Base-by-base conservation (phyloP, 2,797 vertebrate genomes). In the Phylloscopus collybita region DNA sequence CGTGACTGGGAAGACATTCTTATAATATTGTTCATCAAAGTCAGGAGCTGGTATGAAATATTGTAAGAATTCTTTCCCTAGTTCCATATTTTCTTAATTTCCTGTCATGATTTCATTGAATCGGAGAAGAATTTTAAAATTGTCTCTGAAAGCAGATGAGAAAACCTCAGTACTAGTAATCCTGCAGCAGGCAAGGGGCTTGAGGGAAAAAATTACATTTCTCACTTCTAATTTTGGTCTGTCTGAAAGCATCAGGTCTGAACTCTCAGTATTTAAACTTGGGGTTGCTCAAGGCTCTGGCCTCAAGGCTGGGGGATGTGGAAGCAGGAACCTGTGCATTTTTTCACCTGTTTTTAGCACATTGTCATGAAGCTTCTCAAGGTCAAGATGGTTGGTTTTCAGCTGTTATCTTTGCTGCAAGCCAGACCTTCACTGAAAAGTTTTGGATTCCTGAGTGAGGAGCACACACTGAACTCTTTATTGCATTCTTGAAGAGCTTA, bases 361-460 rank as follows among this genome's bases (percentile, higher is more conserved):
- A 13, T 80, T 96, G 85, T 96, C 86, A 16, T 65, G 86, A 96
- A 92, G 86, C 94, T 93, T 88, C 69, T 80, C 86, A 95, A 96
- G 96, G 94, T 95, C 80, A 82, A 14, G 90, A 83, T 96, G 92
- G 88, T 92, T 97, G 29, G 38, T 92, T 87, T 97, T 95, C 89
- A 95, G 75, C 92, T 93, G 93, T 97, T 97, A 97, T 97, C 97
- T 96, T 72, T 97, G 95, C 81, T 97, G 92, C 92, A 88, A 90
- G 80, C 61, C 94, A 97, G 96, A 97, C 86, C 87, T 96, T 84
- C 83, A 84, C 90, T 93, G 92, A 96, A 94, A 95, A 96, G 94
- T 97, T 97, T 97, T 91, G 94, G 91, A 97, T 97, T 97, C 96
- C 93, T 96, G 94, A 65, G 64, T 92, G 94, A 96, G 96, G 93